Percentiles rank a stretch among this genome's conserved stretches.
These are phyloP conservation scores for Gasterosteus aculeatus DNA, from an alignment of 2,113 vertebrate species.

Conservation along the genomic window DNA sequence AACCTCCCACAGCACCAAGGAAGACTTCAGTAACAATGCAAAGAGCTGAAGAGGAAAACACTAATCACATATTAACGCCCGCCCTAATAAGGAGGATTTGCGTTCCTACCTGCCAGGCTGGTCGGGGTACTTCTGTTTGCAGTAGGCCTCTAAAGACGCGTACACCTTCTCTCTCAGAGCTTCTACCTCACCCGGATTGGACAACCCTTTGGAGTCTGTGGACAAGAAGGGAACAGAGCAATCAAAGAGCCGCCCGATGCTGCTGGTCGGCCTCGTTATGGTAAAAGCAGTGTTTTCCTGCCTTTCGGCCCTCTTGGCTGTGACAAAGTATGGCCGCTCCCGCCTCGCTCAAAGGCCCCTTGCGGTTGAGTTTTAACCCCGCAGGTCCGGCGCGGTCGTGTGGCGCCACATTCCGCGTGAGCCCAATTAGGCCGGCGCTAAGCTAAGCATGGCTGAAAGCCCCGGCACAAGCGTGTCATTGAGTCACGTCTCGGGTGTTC, in stretches of 20 bases:
- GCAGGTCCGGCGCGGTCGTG: conserved; percentile 1
- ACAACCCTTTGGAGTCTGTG: conserved; percentile 96
- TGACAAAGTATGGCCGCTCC: too few relatives aligned
- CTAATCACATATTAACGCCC: too few relatives aligned
- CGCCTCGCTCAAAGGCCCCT: neutral
- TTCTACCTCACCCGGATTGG: conserved; percentile 95
- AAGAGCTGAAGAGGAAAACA: too few relatives aligned
- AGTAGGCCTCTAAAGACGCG: conserved; percentile 96
- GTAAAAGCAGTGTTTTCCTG: too few relatives aligned
- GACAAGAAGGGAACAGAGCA: conserved; percentile 10
- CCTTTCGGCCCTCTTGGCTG: too few relatives aligned
- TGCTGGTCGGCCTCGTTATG: too few relatives aligned
- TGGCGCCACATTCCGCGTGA: conserved; percentile 48
- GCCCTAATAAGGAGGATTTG: neutral
- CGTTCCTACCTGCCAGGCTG: conserved; percentile 92
- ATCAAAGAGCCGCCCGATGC: neutral
- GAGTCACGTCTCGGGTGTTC: conserved; percentile 52
- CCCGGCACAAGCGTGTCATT: conserved; percentile 47
- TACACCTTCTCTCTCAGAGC: conserved; percentile 97
- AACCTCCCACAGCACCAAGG: too few relatives aligned
- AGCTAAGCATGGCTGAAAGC: conserved; percentile 43
- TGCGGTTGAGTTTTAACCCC: conserved; percentile 56
- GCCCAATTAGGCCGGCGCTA: conserved; percentile 57
- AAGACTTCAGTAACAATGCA: too few relatives aligned
- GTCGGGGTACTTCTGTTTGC: conserved; percentile 99